Base-by-base conservation (phyloP, 2,797 vertebrate genomes). In the Sebastes paucispinis region DNA sequence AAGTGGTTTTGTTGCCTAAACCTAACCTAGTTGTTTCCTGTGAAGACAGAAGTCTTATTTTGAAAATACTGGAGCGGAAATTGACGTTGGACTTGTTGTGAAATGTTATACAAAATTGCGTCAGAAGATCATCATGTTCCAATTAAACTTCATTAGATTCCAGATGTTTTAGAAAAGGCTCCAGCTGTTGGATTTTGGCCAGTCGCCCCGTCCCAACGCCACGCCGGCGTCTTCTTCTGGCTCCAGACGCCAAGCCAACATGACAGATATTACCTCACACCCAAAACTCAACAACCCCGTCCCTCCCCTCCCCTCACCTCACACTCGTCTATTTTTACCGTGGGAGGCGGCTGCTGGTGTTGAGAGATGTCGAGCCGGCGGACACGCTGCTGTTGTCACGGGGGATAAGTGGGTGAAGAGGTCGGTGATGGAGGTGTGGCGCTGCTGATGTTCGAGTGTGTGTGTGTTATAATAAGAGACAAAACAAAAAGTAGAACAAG, bases 381-480 rank as follows among this genome's bases (percentile, higher is more conserved):
- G 90, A 93, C 93, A 90, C 92, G 90, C 88, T 72, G 88, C 91
- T 89, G 89, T 86, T 91, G 93, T 93, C 85, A 76, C 77, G 73
- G 75, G 59, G 68, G 92, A 94, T 94, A 90, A 93, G 92, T 68
- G 89, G 90, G 89, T 92, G 92, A 91, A 91, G 89, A 92, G 94
- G 93, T 89, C 91, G 75, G 22, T 60, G 24, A 25, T 18, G 55
- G 83, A 94, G 91, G 94, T 93, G 93, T 89, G 81, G 74, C 14
- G 27, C 75, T 54, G 88, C 65, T 81, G 68, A 34, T 58, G 73
- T 75, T 71, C 52, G 57, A 65, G 73, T 67, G 64, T 75, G 72
- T 77, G 39, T 65, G 78, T 47, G 43, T 47, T 47, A 47, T 47
- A 47, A 47, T 47, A 50, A 50, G 43, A 50, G 16, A 22, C 31